phyloP scores from a whole-genome alignment of 1,140 invertebrate species.

The Cydia amplana region DNA sequence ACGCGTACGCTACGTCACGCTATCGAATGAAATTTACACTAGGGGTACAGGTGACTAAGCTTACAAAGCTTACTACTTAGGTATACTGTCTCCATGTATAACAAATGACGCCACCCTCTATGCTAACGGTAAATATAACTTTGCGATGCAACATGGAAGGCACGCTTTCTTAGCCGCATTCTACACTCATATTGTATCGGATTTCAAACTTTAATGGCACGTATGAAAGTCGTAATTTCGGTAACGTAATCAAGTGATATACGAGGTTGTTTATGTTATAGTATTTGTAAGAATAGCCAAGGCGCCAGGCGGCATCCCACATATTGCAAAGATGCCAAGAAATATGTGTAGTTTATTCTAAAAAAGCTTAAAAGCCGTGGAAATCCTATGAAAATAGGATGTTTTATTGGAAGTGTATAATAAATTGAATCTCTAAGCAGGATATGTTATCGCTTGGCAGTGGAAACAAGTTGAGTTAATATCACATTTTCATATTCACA shows the following conservation, averaged over 20 bases:
- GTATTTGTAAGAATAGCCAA: not conserved
- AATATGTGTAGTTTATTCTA: not conserved
- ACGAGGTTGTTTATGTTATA: not conserved
- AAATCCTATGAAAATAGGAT: not conserved
- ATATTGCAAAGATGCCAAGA: not conserved
- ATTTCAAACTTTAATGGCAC: not conserved
- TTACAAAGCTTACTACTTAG: too few relatives aligned
- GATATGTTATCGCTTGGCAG: slow-evolving; percentile 6
- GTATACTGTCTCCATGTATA: too few relatives aligned
- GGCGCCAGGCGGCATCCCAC: not conserved
- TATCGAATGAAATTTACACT: too few relatives aligned
- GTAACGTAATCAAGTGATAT: not conserved
- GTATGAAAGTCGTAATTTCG: not conserved
- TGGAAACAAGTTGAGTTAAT: not conserved
- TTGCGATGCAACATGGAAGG: too few relatives aligned
- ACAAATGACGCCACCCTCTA: too few relatives aligned
- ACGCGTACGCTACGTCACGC: too few relatives aligned
- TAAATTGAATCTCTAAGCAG: slow-evolving; percentile 6
- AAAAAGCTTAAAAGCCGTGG: not conserved
- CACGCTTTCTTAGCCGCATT: too few relatives aligned
- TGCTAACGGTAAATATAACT: too few relatives aligned
- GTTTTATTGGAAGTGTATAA: not conserved
- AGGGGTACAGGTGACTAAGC: too few relatives aligned
- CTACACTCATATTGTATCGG: too few relatives aligned
- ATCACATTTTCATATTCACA: slow-evolving; percentile 1